phyloP scores from a whole-genome alignment of 1,140 invertebrate species.

The Steinernema feltiae region DNA sequence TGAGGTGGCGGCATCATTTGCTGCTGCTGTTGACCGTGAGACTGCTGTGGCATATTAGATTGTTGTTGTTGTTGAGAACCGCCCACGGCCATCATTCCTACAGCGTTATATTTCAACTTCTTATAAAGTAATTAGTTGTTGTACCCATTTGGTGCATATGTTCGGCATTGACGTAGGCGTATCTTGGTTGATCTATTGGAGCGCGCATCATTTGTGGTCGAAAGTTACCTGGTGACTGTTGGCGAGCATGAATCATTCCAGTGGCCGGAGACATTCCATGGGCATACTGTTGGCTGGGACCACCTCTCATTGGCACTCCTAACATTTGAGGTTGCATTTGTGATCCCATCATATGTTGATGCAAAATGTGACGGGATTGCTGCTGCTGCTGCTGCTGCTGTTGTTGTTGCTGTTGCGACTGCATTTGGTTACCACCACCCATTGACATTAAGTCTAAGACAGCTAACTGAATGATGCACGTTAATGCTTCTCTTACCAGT shows the following conservation, averaged over 20 bases:
- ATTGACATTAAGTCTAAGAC: background rate
- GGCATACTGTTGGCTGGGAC: background rate
- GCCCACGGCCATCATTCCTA: background rate
- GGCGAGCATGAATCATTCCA: background rate
- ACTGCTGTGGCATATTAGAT: background rate
- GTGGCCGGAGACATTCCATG: background rate
- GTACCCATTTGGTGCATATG: slow-evolving; percentile 1
- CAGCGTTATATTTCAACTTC: too few relatives aligned
- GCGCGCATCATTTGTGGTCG: background rate
- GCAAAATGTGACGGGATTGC: background rate
- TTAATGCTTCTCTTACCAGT: background rate
- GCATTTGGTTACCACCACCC: background rate
- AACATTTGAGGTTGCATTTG: background rate
- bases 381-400: background rate
- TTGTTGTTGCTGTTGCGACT: background rate
- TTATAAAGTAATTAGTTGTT: too few relatives aligned
- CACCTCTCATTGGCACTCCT: background rate
- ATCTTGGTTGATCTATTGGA: background rate
- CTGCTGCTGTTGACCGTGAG: background rate
- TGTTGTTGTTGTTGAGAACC: background rate
- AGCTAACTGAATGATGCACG: background rate
- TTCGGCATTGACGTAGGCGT: background rate
- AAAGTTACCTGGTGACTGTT: background rate
- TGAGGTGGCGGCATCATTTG: background rate
- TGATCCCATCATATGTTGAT: background rate